phyloP scores from a whole-genome alignment of 2,888 invertebrate genomes.

The Conops quadrifasciatus region DNA sequence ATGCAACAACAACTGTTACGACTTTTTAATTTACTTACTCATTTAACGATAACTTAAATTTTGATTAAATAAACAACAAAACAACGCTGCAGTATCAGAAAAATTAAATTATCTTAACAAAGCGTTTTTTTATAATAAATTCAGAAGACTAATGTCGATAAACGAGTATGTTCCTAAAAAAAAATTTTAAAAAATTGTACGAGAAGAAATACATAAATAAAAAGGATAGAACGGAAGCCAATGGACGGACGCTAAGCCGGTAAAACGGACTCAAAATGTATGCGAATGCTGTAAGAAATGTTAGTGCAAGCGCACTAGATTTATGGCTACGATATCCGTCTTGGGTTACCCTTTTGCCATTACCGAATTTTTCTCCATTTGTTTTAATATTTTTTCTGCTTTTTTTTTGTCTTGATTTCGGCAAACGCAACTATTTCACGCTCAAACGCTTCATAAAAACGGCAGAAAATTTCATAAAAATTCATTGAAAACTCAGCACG shows the following conservation, averaged over 20 bases:
- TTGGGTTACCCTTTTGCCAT: slow-evolving; percentile 1
- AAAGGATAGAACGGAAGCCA: background rate
- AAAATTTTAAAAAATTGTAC: too few species aligned
- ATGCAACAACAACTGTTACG: background rate
- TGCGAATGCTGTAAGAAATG: background rate
- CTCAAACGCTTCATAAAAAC: background rate
- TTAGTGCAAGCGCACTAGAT: too few species aligned
- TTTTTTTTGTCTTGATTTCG: background rate
- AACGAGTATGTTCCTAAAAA: too few species aligned
- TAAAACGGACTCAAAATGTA: background rate
- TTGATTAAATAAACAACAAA: background rate
- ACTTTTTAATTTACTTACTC: slow-evolving; percentile 8
- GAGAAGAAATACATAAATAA: background rate
- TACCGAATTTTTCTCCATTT: background rate
- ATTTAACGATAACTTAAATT: slow-evolving; percentile 18
- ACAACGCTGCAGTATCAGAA: background rate
- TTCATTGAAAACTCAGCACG: slow-evolving; percentile 46
- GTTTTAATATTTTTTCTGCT: background rate
- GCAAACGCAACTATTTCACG: background rate
- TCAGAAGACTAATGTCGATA: slow-evolving; percentile 15
- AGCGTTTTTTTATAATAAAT: background rate
- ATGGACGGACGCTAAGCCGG: background rate
- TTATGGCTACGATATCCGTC: background rate
- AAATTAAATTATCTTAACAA: slow-evolving; percentile 1
- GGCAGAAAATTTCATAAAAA: background rate